A percentile compares a stretch with the other conserved stretches of the same genome.
These are phyloP conservation scores for Coreius guichenoti DNA, from an alignment of 2,797 vertebrate species.

Conservation along the genomic window DNA sequence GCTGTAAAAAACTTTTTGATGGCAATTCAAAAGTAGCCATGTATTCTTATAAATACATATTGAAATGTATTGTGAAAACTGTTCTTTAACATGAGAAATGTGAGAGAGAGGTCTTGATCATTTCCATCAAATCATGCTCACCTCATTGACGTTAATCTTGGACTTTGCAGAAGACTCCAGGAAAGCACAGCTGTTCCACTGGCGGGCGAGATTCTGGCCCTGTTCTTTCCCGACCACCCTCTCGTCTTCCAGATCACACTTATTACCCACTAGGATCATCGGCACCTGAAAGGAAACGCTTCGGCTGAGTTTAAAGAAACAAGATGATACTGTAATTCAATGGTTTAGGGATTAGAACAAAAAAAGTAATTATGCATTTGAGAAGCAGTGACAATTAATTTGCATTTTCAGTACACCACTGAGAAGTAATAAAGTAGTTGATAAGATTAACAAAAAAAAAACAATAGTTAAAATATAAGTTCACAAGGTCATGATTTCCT, in stretches of 20 bases:
- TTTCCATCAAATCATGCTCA: constrained; percentile 65
- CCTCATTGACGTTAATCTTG: constrained; percentile 93
- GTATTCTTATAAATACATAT: neutral
- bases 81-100: neutral
- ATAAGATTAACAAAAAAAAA: neutral
- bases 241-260: constrained; percentile 91
- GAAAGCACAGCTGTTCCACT: constrained; percentile 91
- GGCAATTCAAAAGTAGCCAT: neutral
- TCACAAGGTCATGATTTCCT: neutral
- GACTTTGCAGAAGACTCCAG: constrained; percentile 91
- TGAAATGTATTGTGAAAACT: neutral
- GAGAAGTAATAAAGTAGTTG: neutral
- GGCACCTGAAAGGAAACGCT: constrained; percentile 78
- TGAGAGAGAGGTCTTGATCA: neutral
- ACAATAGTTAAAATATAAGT: neutral
- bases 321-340: neutral
- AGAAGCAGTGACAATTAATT: neutral
- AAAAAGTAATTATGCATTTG: neutral
- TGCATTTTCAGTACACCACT: neutral
- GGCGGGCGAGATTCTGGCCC: constrained; percentile 89
- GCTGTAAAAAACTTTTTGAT: neutral
- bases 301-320: neutral
- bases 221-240: constrained; percentile 91
- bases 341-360: neutral
- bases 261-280: constrained; percentile 92